Conservation (phyloP, 2,797 vertebrate genomes). For the Chromis chromis region DNA sequence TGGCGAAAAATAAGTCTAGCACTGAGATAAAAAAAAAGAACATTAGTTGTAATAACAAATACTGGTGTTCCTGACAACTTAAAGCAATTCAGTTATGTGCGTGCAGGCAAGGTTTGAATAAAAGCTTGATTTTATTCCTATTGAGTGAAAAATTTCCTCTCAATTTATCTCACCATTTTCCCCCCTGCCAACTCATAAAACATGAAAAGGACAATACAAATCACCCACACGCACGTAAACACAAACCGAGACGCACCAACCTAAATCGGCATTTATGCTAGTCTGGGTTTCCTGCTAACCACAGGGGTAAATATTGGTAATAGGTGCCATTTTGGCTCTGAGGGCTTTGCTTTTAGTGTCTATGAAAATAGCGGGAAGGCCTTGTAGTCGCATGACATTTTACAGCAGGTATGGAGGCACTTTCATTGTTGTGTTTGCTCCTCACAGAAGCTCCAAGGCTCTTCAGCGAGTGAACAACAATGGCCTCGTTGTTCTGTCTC, state of each 20-base stretch:
- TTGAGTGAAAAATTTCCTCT: conserved; percentile 36
- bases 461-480: conserved; percentile 68
- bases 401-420: conserved; percentile 58
- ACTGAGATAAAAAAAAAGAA: conserved; percentile 25
- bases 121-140: conserved; percentile 48
- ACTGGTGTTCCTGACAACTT: conserved; percentile 49
- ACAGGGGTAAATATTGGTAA: conserved; percentile 65
- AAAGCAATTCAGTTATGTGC: conserved; percentile 24
- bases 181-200: conserved; percentile 58
- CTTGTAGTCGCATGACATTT: conserved; percentile 72
- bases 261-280: conserved; percentile 31
- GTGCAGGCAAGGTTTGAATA: conserved; percentile 28
- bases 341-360: conserved; percentile 51
- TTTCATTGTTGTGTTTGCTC: conserved; percentile 65
- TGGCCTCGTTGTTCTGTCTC: conserved; percentile 64
- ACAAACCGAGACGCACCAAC: conserved; percentile 30
- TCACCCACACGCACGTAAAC: conserved; percentile 19
- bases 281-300: conserved; percentile 44
- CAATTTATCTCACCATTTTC: conserved; percentile 51
- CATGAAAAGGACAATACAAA: conserved; percentile 52
- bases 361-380: conserved; percentile 50
- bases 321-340: conserved; percentile 52
- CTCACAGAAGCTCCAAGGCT: conserved; percentile 65
- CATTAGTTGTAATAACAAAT: conserved; percentile 43
- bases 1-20: conserved; percentile 10